Evolutionary conservation across 2,888 invertebrate genomes (phyloP), one percentile per base, ranked within the genome.

Genomic region (Ceraclea dissimilis): DNA sequence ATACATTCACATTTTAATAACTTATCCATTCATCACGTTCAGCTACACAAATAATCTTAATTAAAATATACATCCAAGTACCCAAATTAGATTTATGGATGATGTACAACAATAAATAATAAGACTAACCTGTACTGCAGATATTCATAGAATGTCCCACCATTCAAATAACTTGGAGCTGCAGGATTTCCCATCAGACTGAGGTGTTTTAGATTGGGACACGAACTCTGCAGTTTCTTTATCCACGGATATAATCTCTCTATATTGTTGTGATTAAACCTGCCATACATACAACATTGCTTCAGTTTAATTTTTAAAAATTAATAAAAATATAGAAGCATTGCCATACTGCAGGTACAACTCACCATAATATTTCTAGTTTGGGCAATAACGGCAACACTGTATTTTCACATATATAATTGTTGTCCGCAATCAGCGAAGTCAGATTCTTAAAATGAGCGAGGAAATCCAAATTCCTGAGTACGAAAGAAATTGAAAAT

Each of bases 111-210:
- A 31, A 6, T 31, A 31, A 8, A 6, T 31, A 31, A 31, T 11
- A 39, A 39, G 10, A 19, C 19, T 46, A 10, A 88, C 88, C 89
- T 84, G 69, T 89, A 89, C 64, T 87, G 86, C 13, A 85, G 70
- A 66, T 87, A 86, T 67, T 89, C 87, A 63, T 85, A 84, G 65
- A 84, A 85, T 16, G 83, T 83, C 43, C 86, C 86, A n/a, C 86
- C 85, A 63, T 85, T 87, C 55, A 88, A 78, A 65, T 84, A 85
- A 62, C 86, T 87, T 0, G 89, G 90, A 0, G 87, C 86, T 0
- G 88, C 90, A 0, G 84, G 82, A 71, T 93, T 93, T 18, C 91
- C 91, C 91, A 93, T 90, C 57, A 91, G 75, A 16, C 90, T 89
- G 0, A 93, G 71, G 67, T 86, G 85, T 65, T 81, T 80, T 21